A percentile compares a stretch with the other conserved stretches of the same genome.
phyloP scores from a whole-genome alignment of 2,888 invertebrate species.

The Helicoverpa assulta region DNA sequence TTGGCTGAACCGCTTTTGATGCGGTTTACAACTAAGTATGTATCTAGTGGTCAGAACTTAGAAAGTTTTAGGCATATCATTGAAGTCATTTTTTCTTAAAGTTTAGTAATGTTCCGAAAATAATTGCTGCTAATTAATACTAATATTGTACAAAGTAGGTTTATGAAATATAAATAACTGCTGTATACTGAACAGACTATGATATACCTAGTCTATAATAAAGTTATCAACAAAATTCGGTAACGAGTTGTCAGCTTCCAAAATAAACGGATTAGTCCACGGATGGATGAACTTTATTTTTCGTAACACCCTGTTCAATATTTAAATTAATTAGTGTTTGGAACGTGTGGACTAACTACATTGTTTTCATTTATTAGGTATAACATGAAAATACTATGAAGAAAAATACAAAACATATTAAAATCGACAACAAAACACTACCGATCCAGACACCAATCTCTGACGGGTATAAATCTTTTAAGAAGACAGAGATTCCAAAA shows the following conservation, averaged over 20 bases:
- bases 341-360: not conserved
- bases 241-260: not conserved
- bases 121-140: no score
- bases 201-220: not conserved
- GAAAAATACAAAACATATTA: no score
- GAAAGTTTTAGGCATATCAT: no score
- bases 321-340: not conserved
- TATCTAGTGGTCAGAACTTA: no score
- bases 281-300: not conserved
- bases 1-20: no score
- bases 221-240: not conserved
- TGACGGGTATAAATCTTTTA: not conserved
- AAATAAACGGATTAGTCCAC: not conserved
- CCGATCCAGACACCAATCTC: not conserved
- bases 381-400: not conserved
- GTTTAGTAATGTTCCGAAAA: no score
- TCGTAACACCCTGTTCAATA: not conserved
- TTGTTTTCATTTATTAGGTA: not conserved
- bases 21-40: no score
- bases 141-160: no score
- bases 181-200: no score
- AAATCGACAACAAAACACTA: not conserved
- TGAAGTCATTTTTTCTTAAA: no score
- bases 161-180: no score
- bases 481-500: not conserved